Evolutionary conservation across 2,113 vertebrate genomes (phyloP).

Genomic region (Chaenocephalus aceratus): DNA sequence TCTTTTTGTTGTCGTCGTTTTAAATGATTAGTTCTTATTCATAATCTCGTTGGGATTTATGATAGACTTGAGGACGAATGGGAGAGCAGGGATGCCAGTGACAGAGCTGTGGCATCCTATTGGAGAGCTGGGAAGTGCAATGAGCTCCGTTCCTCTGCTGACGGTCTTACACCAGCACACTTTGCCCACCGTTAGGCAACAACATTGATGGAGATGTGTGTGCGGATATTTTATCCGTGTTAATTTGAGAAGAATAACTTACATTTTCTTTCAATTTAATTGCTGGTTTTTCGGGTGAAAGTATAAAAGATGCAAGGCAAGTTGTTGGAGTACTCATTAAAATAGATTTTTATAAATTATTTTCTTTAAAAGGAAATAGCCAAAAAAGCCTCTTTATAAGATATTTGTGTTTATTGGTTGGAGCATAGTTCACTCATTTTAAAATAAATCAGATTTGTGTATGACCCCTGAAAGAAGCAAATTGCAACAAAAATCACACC

Average conservation of each 20-base stretch:
- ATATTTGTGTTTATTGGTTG: neutral
- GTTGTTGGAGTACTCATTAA: neutral
- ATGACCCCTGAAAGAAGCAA: neutral
- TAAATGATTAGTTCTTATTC: slow-evolving; percentile 19
- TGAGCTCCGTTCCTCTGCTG: slow-evolving; percentile 41
- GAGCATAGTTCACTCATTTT: neutral
- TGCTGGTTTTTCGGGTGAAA: neutral
- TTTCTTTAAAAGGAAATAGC: neutral
- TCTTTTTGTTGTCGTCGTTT: slow-evolving; percentile 24
- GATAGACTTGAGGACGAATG: slow-evolving; percentile 37
- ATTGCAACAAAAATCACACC: neutral
- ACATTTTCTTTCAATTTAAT: neutral
- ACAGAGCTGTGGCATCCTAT: slow-evolving; percentile 62
- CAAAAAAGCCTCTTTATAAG: neutral
- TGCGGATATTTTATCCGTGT: slow-evolving; percentile 14
- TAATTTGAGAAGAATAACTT: neutral
- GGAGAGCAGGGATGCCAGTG: slow-evolving; percentile 38
- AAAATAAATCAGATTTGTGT: neutral
- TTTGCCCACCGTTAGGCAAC: slow-evolving; percentile 44
- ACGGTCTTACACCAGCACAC: slow-evolving; percentile 27
- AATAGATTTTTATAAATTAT: neutral
- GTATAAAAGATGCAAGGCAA: neutral
- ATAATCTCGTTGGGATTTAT: slow-evolving; percentile 29
- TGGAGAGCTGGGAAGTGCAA: slow-evolving; percentile 47
- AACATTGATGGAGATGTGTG: slow-evolving; percentile 13